Evolutionary conservation across 2,113 vertebrate species (phyloP).

Genomic region (Eretmochelys imbricata): DNA sequence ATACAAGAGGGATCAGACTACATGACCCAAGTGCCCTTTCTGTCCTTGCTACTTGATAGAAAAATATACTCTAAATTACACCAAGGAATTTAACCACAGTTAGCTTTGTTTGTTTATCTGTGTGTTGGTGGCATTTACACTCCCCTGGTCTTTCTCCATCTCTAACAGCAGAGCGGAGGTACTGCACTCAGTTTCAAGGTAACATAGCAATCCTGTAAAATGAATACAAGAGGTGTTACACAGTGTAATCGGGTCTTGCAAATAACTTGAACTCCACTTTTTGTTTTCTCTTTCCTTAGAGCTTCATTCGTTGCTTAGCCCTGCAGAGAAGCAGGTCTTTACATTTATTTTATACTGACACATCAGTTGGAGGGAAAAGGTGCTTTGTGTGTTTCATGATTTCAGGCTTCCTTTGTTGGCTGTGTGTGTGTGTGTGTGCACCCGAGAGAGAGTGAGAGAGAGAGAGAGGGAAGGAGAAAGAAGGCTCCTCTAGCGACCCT

Average conservation of each 20-base stretch:
- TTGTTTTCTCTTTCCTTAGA: neutral
- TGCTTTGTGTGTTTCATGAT: too few relatives aligned
- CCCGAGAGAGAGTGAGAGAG: too few relatives aligned
- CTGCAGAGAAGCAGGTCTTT: neutral
- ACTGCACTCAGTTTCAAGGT: neutral
- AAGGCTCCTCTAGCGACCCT: too few relatives aligned
- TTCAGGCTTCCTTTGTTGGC: too few relatives aligned
- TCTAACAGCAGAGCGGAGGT: neutral
- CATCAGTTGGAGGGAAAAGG: neutral
- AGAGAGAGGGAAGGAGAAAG: neutral
- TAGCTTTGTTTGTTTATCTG: neutral
- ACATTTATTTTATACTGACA: fast-evolving
- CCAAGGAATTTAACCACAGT: neutral
- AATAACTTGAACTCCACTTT: neutral
- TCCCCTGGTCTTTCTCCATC: neutral
- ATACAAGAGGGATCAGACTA: neutral
- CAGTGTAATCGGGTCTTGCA: neutral
- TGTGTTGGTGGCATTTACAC: neutral
- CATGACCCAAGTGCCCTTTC: neutral
- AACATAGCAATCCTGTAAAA: neutral
- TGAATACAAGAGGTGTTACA: fast-evolving
- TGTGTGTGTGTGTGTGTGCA: too few relatives aligned
- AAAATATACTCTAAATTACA: neutral
- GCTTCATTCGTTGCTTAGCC: neutral
- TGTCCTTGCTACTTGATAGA: neutral